Evolutionary conservation across 1,140 invertebrate genomes (phyloP).

Genomic region (Helicoverpa zea): DNA sequence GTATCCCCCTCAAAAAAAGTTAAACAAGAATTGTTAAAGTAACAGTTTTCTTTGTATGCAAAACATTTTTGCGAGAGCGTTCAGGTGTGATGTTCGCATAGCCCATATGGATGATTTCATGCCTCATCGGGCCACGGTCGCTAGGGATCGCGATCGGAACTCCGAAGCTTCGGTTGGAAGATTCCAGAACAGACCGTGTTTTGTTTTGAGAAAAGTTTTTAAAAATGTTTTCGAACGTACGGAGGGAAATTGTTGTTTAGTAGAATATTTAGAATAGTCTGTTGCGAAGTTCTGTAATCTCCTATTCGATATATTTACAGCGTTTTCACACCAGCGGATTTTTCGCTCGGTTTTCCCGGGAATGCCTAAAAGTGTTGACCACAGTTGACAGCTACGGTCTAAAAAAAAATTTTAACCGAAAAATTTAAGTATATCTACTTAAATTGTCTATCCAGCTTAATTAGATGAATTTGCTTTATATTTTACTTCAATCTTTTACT

Average conservation of each 20-base stretch:
- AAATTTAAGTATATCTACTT: no score
- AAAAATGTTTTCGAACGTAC: not conserved
- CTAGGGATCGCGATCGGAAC: conserved; percentile 28
- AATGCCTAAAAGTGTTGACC: no score
- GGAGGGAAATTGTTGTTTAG: no score
- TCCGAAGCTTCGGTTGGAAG: conserved; percentile 31
- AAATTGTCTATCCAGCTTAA: not conserved
- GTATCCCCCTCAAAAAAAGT: not conserved
- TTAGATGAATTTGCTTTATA: not conserved
- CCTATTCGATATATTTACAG: no score
- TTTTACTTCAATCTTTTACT: not conserved
- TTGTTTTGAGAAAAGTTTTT: not conserved
- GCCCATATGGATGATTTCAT: conserved; percentile 46
- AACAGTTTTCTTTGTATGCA: conserved; percentile 24
- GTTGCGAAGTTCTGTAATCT: no score
- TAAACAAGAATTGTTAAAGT: conserved; percentile 28
- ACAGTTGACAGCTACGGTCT: no score
- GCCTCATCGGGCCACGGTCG: conserved; percentile 36
- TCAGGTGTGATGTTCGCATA: conserved; percentile 42
- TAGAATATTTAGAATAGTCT: no score
- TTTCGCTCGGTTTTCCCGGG: no score
- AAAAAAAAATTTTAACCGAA: no score
- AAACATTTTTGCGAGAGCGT: conserved; percentile 43
- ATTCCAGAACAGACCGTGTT: not conserved
- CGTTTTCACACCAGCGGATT: no score